A percentile compares a stretch with the other conserved stretches of the same genome.
Evolutionary conservation across 2,888 invertebrate species (phyloP).

Genomic region (Euplexia lucipara): DNA sequence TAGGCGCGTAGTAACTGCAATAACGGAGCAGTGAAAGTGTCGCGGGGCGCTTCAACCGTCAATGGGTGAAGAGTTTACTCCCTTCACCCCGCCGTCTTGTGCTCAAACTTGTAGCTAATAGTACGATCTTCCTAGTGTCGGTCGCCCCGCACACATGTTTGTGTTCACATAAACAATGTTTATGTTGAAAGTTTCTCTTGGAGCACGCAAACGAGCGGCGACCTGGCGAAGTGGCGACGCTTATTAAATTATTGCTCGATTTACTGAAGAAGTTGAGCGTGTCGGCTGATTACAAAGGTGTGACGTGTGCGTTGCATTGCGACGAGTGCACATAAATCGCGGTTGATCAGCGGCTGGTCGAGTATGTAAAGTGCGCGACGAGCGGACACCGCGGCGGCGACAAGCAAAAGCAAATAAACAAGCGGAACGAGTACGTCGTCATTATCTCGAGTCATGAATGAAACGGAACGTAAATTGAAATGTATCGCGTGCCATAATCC

Average conservation of each 20-base stretch:
- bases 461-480: slow-evolving; percentile 90
- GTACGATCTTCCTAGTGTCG: slow-evolving; percentile 79
- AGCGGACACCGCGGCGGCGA: slow-evolving; percentile 61
- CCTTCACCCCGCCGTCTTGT: slow-evolving; percentile 88
- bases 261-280: slow-evolving; percentile 36
- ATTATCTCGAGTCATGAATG: slow-evolving; percentile 90
- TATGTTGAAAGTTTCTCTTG: slow-evolving; percentile 55
- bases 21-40: slow-evolving; percentile 91
- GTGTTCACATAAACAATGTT: slow-evolving; percentile 59
- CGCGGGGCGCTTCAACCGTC: slow-evolving; percentile 90
- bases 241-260: slow-evolving; percentile 27
- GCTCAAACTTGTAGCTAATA: slow-evolving; percentile 88
- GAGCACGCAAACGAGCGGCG: slow-evolving; percentile 37
- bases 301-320: slow-evolving; percentile 38
- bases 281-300: slow-evolving; percentile 34
- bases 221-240: slow-evolving; percentile 34
- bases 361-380: slow-evolving; percentile 73
- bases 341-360: slow-evolving; percentile 64
- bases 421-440: slow-evolving; percentile 84
- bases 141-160: slow-evolving; percentile 69
- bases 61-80: slow-evolving; percentile 90
- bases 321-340: slow-evolving; percentile 43
- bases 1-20: slow-evolving; percentile 91
- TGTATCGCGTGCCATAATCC: slow-evolving; percentile 91
- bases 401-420: slow-evolving; percentile 81